Percentiles rank a stretch among this genome's conserved stretches.
phyloP scores from a whole-genome alignment of 2,888 invertebrate genomes.

The Cyclophora albipunctata region DNA sequence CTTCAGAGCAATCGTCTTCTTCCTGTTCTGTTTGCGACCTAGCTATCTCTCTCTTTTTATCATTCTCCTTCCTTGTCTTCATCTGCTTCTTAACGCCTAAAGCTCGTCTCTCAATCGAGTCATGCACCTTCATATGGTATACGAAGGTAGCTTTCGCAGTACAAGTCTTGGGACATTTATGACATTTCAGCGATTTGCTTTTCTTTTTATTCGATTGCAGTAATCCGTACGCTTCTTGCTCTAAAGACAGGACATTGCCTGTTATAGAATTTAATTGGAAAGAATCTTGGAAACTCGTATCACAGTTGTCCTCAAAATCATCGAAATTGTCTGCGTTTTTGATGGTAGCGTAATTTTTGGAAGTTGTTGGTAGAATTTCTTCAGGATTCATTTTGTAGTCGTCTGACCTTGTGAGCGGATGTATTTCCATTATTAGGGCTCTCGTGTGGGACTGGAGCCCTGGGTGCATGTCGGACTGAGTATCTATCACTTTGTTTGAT shows the following conservation, averaged over 20 bases:
- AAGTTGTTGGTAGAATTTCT: conserved; percentile 49
- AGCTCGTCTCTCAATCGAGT: conserved; percentile 46
- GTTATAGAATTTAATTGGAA: conserved; percentile 66
- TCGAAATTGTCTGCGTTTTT: too few relatives aligned
- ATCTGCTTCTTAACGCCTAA: conserved; percentile 39
- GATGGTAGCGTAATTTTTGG: conserved; percentile 19
- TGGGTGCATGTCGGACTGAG: conserved; percentile 7
- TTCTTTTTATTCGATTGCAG: conserved; percentile 40
- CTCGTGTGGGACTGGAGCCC: conserved; percentile 25
- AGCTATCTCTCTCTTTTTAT: conserved; percentile 25
- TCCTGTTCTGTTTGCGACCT: conserved; percentile 4
- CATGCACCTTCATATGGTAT: conserved; percentile 48
- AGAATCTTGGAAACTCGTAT: conserved; percentile 32
- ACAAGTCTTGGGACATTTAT: conserved; percentile 49
- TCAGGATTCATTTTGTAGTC: conserved; percentile 47
- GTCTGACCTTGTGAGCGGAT: conserved; percentile 33
- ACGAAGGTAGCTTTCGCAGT: conserved; percentile 23
- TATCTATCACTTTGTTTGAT: conserved; percentile 55
- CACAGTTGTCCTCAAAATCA: neutral
- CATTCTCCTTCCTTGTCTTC: conserved; percentile 38
- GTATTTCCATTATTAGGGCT: conserved; percentile 60
- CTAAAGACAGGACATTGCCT: conserved; percentile 52
- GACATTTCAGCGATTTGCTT: conserved; percentile 26
- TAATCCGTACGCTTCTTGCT: conserved; percentile 59
- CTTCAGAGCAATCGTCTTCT: conserved; percentile 10